A percentile compares a stretch with the other conserved stretches of the same genome.
Evolutionary conservation across 2,797 vertebrate genomes (phyloP).

Genomic region (Eulemur rubriventer): DNA sequence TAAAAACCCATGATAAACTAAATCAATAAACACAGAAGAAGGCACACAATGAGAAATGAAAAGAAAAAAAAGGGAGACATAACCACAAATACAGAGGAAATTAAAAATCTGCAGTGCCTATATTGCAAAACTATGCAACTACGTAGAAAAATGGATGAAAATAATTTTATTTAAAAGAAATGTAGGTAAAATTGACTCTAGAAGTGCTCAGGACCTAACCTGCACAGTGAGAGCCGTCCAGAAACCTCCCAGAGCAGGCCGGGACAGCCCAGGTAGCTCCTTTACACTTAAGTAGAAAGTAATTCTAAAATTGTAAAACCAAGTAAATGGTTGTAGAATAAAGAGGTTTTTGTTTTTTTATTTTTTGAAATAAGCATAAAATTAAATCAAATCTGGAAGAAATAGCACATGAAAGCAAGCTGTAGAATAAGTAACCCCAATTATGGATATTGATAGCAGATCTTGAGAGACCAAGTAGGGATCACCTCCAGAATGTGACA

Average conservation of each 20-base stretch:
- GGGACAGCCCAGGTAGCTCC: neutral
- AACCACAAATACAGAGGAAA: neutral
- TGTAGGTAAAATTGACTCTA: neutral
- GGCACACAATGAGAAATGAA: neutral
- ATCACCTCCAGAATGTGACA: neutral
- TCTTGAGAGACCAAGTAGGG: neutral
- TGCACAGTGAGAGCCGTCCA: neutral
- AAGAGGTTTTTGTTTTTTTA: neutral
- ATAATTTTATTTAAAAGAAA: neutral
- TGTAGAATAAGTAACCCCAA: neutral
- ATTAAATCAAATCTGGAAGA: neutral
- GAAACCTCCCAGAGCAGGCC: neutral
- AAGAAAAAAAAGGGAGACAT: neutral
- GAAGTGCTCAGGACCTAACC: neutral
- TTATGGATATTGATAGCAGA: neutral
- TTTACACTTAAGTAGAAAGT: neutral
- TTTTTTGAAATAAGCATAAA: neutral
- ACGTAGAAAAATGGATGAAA: neutral
- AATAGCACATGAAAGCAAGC: neutral
- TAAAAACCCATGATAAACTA: neutral
- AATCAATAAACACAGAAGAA: neutral
- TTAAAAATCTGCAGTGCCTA: neutral
- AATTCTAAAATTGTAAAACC: conserved; percentile 1
- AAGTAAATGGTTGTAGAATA: neutral
- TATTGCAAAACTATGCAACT: neutral